Base-by-base conservation (phyloP, 1,140 invertebrate species). In the Megathymus violae region DNA sequence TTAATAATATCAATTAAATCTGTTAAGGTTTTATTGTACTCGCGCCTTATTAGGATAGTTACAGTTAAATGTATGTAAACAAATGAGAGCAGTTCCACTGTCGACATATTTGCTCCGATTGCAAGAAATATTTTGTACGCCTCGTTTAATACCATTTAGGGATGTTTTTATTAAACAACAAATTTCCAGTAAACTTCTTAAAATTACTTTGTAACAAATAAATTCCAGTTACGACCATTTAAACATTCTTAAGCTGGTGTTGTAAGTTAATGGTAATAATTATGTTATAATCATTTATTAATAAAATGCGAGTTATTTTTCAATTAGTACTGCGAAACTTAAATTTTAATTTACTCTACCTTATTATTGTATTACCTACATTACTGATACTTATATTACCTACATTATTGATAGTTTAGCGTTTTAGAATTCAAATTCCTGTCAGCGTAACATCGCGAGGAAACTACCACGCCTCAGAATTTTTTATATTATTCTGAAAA, bases 1-100 rank as follows among this genome's bases (percentile, higher is more conserved):
- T 77, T 86, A 86, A 85, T 84, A 77, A 78, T 77, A 78, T 76
- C 80, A 82, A 86, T 88, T 88, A 86, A 80, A 78, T 82, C 82
- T 72, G 77, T 82, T 85, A 82, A 82, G 69, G 76, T 71, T 80
- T 84, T 85, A 84, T 84, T 87, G 76, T 75, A 43, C 46, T 13
- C 58, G 38, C n/a, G 54, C 76, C 78, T 67, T 81, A 76, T 85
- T 80, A 70, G 74, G 71, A 75, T 62, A 54, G 46, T 58, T 65
- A 81, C 78, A 78, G 80, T 81, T 81, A 81, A n/a, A n/a, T n/a
- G n/a, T 61, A 60, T 54, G 62, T 66, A 69, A 71, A 83, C 72
- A 77, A 79, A 80, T 74, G 67, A 64, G 73, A 69, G 67, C 71
- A 71, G 62, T 68, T 48, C 62, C 63, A 46, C 60, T 69, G 67